phyloP scores from a whole-genome alignment of 2,797 vertebrate genomes.

The Galago senegalensis region DNA sequence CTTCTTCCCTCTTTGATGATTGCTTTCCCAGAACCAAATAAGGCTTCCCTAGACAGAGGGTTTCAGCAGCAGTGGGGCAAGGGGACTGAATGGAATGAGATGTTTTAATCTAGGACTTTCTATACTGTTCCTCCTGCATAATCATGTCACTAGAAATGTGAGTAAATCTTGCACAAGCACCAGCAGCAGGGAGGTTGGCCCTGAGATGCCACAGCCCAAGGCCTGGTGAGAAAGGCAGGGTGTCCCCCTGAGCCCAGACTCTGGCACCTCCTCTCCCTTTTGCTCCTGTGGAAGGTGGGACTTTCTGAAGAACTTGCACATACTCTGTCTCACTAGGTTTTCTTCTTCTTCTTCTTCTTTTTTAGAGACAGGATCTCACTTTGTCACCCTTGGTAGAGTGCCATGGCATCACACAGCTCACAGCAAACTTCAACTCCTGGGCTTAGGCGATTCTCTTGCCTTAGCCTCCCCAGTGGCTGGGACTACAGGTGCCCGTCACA shows the following conservation, averaged over 20 bases:
- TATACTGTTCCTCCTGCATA: not conserved
- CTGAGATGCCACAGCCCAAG: not conserved
- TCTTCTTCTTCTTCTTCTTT: not conserved
- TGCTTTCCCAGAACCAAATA: not conserved
- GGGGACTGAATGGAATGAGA: constrained; percentile 3
- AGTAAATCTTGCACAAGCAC: not conserved
- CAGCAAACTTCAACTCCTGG: too few relatives aligned
- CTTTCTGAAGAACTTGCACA: not conserved
- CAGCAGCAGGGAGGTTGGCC: not conserved
- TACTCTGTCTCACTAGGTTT: not conserved
- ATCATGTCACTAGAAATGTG: not conserved
- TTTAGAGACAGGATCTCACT: too few relatives aligned
- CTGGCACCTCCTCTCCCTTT: not conserved
- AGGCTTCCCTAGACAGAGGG: not conserved
- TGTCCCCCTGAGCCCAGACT: accelerated
- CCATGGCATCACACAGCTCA: too few relatives aligned
- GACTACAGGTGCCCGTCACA: too few relatives aligned
- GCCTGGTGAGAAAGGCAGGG: not conserved
- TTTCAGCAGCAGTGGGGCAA: not conserved
- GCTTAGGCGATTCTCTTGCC: too few relatives aligned
- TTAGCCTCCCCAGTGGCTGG: too few relatives aligned
- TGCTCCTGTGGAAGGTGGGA: not conserved
- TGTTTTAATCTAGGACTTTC: constrained; percentile 31
- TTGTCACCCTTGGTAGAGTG: too few relatives aligned
- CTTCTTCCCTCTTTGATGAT: not conserved